Percentiles rank a stretch among this genome's conserved stretches.
These are phyloP conservation scores for Acestrorhynchus altus DNA, from an alignment of 2,797 vertebrate species.

Conservation along the genomic window DNA sequence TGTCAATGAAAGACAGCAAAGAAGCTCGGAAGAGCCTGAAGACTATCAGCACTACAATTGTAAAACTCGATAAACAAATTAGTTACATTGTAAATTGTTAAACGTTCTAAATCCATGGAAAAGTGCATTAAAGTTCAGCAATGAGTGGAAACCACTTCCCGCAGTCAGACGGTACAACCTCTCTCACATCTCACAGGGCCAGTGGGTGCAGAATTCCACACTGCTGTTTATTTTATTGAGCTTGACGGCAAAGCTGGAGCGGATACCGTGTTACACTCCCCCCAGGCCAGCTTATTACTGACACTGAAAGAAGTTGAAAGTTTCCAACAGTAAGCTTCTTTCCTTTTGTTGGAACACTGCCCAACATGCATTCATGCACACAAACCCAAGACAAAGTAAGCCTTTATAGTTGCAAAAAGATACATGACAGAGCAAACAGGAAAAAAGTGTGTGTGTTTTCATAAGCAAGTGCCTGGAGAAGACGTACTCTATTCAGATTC, in stretches of 20 bases:
- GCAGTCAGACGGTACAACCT: background rate
- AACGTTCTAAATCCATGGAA: background rate
- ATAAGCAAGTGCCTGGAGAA: conserved; percentile 21
- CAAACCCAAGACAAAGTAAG: conserved; percentile 35
- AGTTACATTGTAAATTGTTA: background rate
- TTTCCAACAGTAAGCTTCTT: conserved; percentile 60
- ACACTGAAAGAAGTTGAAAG: conserved; percentile 32
- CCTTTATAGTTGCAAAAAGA: conserved; percentile 38
- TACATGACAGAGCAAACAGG: conserved; percentile 34
- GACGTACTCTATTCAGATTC: conserved; percentile 6
- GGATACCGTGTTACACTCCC: conserved; percentile 32
- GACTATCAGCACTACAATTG: background rate
- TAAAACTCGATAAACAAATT: background rate
- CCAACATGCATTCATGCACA: conserved; percentile 24
- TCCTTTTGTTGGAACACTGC: conserved; percentile 39
- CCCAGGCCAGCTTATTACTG: conserved; percentile 29
- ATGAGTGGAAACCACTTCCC: conserved; percentile 27
- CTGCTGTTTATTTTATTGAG: conserved; percentile 58
- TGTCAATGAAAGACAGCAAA: too few species aligned
- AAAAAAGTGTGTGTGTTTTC: conserved; percentile 31
- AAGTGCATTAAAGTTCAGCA: background rate
- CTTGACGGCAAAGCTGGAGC: conserved; percentile 56
- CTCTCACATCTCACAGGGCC: conserved; percentile 26
- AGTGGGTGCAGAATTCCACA: conserved; percentile 47
- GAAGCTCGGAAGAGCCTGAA: too few species aligned